Evolutionary conservation across 2,113 vertebrate genomes (phyloP), one percentile per base, ranked within the genome.

Genomic region (Megaceryle maxima): DNA sequence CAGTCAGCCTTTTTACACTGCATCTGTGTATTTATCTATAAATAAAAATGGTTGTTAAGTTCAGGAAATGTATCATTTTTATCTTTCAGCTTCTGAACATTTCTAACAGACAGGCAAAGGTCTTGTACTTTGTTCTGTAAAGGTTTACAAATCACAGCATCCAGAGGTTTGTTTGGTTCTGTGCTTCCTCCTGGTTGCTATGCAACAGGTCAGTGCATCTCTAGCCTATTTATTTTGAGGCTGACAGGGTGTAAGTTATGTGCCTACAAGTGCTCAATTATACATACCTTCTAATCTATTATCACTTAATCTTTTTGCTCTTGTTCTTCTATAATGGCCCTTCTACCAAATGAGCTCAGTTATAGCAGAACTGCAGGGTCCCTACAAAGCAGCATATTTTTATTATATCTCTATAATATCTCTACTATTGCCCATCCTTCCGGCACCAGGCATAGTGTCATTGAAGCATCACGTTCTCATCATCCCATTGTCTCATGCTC

Each of bases 191-290:
- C 48, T 53, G 39, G 89, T 96, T 96, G 94, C 95, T 94, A 92
- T 69, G 95, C 93, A 96, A 94, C 95, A 91, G 94, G 93, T 96
- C 91, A 91, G 57, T 19, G 51, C 50, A 91, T 76, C 89, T 87
- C 67, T 53, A 75, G 29, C 35, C 74, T 79, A 56, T 90, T 85
- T 85, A 85, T 94, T 94, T 84, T 60, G 20, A 60, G 67, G 62
- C 37, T 85, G 78, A 50, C 35, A 63, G 21, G 11, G 37, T 73
- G 17, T 63, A 62, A 85, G 50, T 33, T 44, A 76, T 9, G 17
- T 39, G 78, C 44, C 28, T 63, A 91, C 53, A 92, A 72, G n/a
- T 85, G 37, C 44, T 80, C 55, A 87, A 5, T 76, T 83, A 87
- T 18, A 69, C 24, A 76, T 44, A 57, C 28, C 44, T 90, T 69